phyloP scores from a whole-genome alignment of 1,140 invertebrate species.

The Drosophila serrata region DNA sequence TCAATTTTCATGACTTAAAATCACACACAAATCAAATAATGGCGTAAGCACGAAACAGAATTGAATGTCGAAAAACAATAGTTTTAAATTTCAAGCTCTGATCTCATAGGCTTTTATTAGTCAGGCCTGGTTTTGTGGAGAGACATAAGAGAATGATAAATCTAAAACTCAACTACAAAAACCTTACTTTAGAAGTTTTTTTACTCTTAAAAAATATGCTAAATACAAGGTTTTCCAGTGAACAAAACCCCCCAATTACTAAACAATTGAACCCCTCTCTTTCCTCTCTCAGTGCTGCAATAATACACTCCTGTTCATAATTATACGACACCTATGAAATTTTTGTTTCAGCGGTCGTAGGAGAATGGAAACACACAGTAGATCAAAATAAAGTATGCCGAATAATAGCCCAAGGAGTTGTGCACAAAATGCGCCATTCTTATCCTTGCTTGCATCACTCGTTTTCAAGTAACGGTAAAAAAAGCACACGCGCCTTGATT shows the following conservation, averaged over 20 bases:
- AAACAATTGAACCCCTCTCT: conserved; percentile 6
- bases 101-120: conserved; percentile 30
- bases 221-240: too few relatives aligned
- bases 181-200: too few relatives aligned
- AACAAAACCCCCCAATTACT: conserved; percentile 14
- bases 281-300: not conserved
- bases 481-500: too few relatives aligned
- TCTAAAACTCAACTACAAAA: not conserved
- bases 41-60: conserved; percentile 11
- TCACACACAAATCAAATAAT: conserved; percentile 11
- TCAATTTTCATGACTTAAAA: conserved; percentile 10
- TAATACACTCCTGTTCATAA: too few relatives aligned
- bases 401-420: too few relatives aligned
- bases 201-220: not conserved
- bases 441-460: too few relatives aligned
- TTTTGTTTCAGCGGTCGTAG: too few relatives aligned
- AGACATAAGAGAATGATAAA: not conserved
- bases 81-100: conserved; percentile 11
- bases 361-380: too few relatives aligned
- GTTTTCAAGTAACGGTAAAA: too few relatives aligned
- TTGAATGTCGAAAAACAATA: conserved; percentile 21
- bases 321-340: too few relatives aligned
- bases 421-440: too few relatives aligned
- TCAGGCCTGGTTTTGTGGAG: conserved; percentile 5
- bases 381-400: too few relatives aligned